These are phyloP conservation scores for Micrastur ruficollis DNA, from an alignment of 2,797 vertebrate genomes.

Conservation along the genomic window DNA sequence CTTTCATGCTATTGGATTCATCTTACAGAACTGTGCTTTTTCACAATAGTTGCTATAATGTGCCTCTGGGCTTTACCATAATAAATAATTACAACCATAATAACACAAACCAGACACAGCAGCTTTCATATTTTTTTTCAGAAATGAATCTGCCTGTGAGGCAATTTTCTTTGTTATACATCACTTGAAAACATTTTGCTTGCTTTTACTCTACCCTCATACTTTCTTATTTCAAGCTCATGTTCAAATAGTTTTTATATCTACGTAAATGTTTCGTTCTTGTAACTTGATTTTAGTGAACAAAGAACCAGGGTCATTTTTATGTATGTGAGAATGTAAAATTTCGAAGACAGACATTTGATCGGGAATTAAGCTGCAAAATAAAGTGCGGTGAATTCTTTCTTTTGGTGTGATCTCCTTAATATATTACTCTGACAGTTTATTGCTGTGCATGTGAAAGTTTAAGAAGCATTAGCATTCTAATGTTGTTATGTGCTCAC, in stretches of 20 bases:
- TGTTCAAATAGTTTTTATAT: not conserved
- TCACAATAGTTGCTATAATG: not conserved
- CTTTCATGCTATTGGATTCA: not conserved
- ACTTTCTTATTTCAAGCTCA: not conserved
- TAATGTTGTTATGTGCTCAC: not conserved
- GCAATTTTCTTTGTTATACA: not conserved
- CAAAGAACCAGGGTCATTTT: not conserved
- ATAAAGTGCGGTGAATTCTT: not conserved
- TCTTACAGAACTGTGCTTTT: not conserved
- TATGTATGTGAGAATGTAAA: not conserved
- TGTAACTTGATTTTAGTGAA: not conserved
- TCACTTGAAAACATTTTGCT: not conserved
- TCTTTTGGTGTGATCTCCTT: not conserved
- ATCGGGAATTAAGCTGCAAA: not conserved
- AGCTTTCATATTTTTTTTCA: not conserved
- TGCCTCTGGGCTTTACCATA: not conserved
- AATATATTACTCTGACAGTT: not conserved
- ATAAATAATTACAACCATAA: not conserved
- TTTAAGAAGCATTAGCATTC: not conserved
- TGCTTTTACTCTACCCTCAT: not conserved
- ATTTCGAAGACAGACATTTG: not conserved
- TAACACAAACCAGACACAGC: not conserved
- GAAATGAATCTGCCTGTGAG: not conserved
- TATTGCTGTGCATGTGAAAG: not conserved
- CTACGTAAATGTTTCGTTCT: not conserved